Evolutionary conservation across 2,888 invertebrate genomes (phyloP).

Genomic region (Mystacides longicornis): DNA sequence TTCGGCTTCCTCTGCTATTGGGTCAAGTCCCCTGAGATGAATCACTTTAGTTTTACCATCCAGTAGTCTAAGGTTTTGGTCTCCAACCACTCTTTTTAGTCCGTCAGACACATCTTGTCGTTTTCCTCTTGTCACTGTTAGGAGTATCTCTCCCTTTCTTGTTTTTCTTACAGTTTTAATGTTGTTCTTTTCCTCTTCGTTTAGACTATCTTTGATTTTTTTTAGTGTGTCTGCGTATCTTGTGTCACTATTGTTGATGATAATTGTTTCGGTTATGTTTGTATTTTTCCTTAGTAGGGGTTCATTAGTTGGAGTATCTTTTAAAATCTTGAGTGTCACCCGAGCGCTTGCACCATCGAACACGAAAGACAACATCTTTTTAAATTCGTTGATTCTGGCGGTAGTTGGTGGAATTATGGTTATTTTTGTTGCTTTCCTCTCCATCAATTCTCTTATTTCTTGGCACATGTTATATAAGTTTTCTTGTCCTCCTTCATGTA

Average conservation of each 20-base stretch:
- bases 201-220: not conserved
- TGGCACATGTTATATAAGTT: not conserved
- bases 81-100: not conserved
- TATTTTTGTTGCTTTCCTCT: not conserved
- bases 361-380: too few relatives aligned
- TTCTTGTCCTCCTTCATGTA: not conserved
- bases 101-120: not conserved
- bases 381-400: too few relatives aligned
- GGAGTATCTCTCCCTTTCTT: not conserved
- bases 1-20: not conserved
- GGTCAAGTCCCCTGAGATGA: not conserved
- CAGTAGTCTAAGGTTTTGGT: not conserved
- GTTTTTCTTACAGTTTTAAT: not conserved
- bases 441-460: not conserved
- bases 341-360: too few relatives aligned
- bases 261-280: not conserved
- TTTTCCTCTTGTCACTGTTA: not conserved
- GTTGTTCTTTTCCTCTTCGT: not conserved
- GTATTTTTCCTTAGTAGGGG: not conserved
- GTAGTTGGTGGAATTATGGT: not conserved
- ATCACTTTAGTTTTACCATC: slow-evolving; percentile 2
- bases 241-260: not conserved
- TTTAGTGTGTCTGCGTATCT: not conserved
- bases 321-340: too few relatives aligned
- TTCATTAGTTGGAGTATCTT: too few relatives aligned